Percentiles rank a stretch among this genome's conserved stretches.
Evolutionary conservation across 2,113 vertebrate genomes (phyloP).

Genomic region (Pseudorectes ferrugineus): DNA sequence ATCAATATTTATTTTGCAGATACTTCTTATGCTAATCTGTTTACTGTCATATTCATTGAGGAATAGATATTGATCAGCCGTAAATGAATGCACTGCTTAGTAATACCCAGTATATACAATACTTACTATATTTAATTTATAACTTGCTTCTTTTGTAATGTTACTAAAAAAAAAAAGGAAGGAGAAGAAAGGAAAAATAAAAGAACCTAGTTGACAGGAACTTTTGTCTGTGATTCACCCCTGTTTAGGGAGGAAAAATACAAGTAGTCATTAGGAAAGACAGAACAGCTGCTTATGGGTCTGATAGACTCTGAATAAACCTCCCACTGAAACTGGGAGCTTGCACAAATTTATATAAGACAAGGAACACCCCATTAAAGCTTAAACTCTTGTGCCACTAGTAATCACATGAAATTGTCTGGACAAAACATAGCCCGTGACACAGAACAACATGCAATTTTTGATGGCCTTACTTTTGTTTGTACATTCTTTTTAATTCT

Average conservation of each 20-base stretch:
- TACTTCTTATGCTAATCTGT: not conserved
- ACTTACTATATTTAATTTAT: not conserved
- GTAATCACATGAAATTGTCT: not conserved
- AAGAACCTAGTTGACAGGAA: not conserved
- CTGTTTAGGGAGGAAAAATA: not conserved
- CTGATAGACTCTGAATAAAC: not conserved
- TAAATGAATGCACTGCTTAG: not conserved
- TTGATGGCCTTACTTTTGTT: not conserved
- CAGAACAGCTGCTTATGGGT: not conserved
- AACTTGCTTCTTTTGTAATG: not conserved
- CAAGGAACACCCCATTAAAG: not conserved
- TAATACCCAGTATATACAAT: not conserved
- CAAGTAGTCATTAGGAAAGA: not conserved
- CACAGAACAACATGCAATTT: not conserved
- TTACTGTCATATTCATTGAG: not conserved
- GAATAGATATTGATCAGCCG: not conserved
- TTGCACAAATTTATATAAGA: not conserved
- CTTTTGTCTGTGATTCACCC: not conserved
- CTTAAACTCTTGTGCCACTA: not conserved
- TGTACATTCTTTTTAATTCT: not conserved
- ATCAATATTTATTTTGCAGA: not conserved
- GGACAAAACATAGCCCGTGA: not conserved
- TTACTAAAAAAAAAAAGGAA: not conserved
- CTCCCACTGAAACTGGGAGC: not conserved
- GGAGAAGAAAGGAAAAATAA: not conserved